These are phyloP conservation scores for Bos taurus DNA, from an alignment of 2,113 vertebrate species.

Conservation along the genomic window DNA sequence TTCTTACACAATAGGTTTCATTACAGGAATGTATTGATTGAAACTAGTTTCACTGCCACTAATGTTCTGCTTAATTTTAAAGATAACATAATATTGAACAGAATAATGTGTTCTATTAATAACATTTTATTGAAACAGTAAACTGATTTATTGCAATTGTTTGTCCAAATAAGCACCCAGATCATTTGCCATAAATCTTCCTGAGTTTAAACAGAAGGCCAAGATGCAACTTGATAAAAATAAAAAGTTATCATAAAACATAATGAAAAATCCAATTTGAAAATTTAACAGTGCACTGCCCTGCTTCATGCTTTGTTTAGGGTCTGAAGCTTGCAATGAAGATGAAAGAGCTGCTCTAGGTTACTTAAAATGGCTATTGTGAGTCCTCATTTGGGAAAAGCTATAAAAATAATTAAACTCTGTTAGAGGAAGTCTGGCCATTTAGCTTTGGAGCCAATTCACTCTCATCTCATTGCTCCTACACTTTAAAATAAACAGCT, in stretches of 20 bases:
- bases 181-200: slow-evolving; percentile 80
- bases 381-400: slow-evolving; percentile 47
- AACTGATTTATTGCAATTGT: slow-evolving; percentile 81
- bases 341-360: slow-evolving; percentile 48
- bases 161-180: slow-evolving; percentile 79
- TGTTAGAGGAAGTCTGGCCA: background rate
- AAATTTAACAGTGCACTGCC: slow-evolving; percentile 77
- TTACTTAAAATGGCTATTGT: slow-evolving; percentile 44
- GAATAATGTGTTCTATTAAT: slow-evolving; percentile 83
- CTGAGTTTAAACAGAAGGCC: slow-evolving; percentile 73
- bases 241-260: slow-evolving; percentile 75
- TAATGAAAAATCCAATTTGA: slow-evolving; percentile 74
- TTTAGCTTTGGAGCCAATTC: slow-evolving; percentile 16
- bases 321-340: slow-evolving; percentile 64
- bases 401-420: slow-evolving; percentile 60
- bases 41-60: slow-evolving; percentile 81
- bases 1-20: slow-evolving; percentile 62
- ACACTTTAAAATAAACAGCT: slow-evolving; percentile 18
- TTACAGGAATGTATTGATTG: slow-evolving; percentile 80
- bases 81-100: slow-evolving; percentile 83
- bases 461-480: background rate
- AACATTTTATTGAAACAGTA: slow-evolving; percentile 78
- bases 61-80: slow-evolving; percentile 85
- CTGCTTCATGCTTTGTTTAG: slow-evolving; percentile 69
- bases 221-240: slow-evolving; percentile 74